Base-by-base conservation (phyloP, 92 coral and sea anemone species). In the Phenganax marumi region DNA sequence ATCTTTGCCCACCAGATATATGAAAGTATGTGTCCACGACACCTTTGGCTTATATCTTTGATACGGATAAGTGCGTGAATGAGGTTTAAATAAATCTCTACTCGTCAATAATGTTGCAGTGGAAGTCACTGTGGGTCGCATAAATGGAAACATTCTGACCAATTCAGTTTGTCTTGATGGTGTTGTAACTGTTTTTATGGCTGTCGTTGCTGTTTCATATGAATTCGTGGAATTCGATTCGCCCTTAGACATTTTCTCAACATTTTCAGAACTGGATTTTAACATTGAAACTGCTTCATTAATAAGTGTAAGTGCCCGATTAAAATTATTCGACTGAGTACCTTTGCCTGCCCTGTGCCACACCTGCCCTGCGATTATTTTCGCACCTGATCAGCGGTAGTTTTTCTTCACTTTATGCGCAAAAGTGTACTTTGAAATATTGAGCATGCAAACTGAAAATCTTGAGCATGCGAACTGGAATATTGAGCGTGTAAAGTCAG, bases 21-120 rank as follows among this genome's bases (percentile, higher is more conserved):
- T 75, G 52, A 87, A 87, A 39, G 76, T 50, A 58, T 83, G 85
- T 46, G 85, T 87, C 90, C 85, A 83, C 26, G 90, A 54, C 55
- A 69, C 90, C 66, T 75, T 87, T 49, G 87, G 85, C 79, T 57
- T 83, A 63, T 50, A 84, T 13, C 81, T 46, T 61, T 73, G 86
- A 62, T 62, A 62, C 68, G 68, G 68, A 62, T 62, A 62, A 62
- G 68, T 62, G 18, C 13, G 43, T 6, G 43, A 62, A 62, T 39
- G n/a, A 1, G 68, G 33, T 62, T 12, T 19, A 19, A 62, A 62
- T 19, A 39, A 8, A 62, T 13, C 43, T 62, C 18, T 62, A 62
- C 68, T 62, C 33, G 68, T 62, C 68, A 12, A 62, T 62, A 26
- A 26, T 62, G 1, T 23, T 23, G 68, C 33, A 19, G 68, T 62